Evolutionary conservation across 2,888 invertebrate species (phyloP), one percentile per base, ranked within the genome.

Genomic region (Calameuta pallipes): DNA sequence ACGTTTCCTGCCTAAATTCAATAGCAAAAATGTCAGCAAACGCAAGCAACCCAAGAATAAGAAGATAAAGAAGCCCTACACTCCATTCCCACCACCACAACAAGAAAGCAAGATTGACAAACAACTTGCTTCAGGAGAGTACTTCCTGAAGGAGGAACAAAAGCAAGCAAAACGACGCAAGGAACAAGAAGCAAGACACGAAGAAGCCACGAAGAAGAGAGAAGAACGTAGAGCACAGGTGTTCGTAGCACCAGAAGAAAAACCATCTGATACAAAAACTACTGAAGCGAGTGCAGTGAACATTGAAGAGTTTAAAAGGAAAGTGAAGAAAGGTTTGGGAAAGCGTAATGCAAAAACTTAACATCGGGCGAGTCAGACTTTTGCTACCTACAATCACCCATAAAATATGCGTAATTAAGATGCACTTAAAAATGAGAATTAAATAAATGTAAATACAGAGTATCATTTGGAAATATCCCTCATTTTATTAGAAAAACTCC

Each of bases 21-120:
- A 96, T 87, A 94, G 94, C 78, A 97, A 98, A 91, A 99, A 97
- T 93, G 95, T 97, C 1, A 96, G 94, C 84, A 96, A 97, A 90
- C 94, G 97, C 30, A 98, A 98, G 89, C 95, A 97, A 89, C 97
- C 97, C 3, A 96, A 96, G 90, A 96, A 96, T 85, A 98, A 97
- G 92, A 95, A 95, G 85, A 93, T 94, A n/a, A 99, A 99, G 93
- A 97, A 97, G 90, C 95, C 95, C 13, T 99, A 99, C 90, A 99
- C 99, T 81, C 99, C 99, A 34, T 99, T 99, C 94, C 99, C 99
- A 79, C 99, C 99, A 3, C 94, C 97, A 4, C 98, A 97, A 90
- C 94, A 94, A 23, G 97, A 98, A 89, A 98, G 98, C 92, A 99
- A 99, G 93, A 92, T 98, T 88, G 99, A 99, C 91, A 96, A 96